Evolutionary conservation across 2,113 vertebrate species (phyloP), one percentile per base, ranked within the genome.

Genomic region (Kryptolebias marmoratus): DNA sequence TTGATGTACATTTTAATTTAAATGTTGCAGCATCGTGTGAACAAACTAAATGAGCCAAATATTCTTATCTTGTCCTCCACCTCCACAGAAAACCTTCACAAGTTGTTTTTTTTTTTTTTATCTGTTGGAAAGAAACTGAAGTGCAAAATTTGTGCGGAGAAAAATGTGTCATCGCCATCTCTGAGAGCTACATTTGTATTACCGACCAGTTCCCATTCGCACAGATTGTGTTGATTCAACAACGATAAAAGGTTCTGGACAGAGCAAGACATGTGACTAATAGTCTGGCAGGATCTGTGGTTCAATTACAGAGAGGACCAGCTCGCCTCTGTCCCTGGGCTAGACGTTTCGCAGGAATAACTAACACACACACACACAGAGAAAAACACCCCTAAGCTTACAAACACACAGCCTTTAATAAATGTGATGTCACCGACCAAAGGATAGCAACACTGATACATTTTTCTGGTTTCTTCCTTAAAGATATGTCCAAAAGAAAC

Each of bases 351-450:
- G 71, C 74, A 75, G 67, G 81, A 91, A 88, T 81, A 73, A 28
- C 63, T 65, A 66, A 75, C 72, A 57, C 77, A 76, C 71, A 68
- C 66, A 76, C 68, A 64, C 45, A 39, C 1, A 12, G 27, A 44
- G 56, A 72, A 61, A 75, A 31, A 65, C 68, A 64, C 71, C 57
- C 75, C 47, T 27, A 64, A 68, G 61, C 22, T 28, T 45, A 44
- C 69, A 73, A 74, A 79, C 77, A 58, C 81, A 79, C 73, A 68
- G 47, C 61, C 68, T 79, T 53, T 82, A 86, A 90, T 85, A 88
- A 89, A 90, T 90, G 86, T 83, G 86, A 90, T 90, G 90, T 89
- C 88, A 84, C 81, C 83, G 82, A 84, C 88, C 85, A 89, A 83
- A 87, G 85, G 81, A 79, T 79, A 84, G 84, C 64, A 79, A 76